These are phyloP conservation scores for Epinephelus moara DNA, from an alignment of 2,113 vertebrate genomes.

Conservation along the genomic window DNA sequence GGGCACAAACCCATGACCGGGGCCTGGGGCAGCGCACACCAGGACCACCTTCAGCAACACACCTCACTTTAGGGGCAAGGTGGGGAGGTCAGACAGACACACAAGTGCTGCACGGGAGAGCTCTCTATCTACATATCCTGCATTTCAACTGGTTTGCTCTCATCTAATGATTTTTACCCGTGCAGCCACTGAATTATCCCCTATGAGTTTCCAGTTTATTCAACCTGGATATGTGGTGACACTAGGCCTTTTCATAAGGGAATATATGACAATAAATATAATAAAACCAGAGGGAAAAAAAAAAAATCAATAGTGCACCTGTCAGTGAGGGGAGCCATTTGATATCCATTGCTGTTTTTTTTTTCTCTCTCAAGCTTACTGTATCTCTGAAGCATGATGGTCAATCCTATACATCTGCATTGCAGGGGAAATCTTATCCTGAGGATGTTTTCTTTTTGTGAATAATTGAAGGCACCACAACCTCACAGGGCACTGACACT, in stretches of 20 bases:
- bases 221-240: slow-evolving; percentile 2
- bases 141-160: slow-evolving; percentile 1
- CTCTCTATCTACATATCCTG: slow-evolving; percentile 15
- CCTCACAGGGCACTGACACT: slow-evolving; percentile 58
- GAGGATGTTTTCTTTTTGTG: slow-evolving; percentile 64
- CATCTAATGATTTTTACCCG: background rate
- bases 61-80: slow-evolving; percentile 33
- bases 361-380: slow-evolving; percentile 20
- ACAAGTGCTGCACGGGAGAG: slow-evolving; percentile 26
- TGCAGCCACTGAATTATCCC: slow-evolving; percentile 3
- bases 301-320: slow-evolving; percentile 51
- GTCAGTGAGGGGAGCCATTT: slow-evolving; percentile 33
- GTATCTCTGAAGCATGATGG: slow-evolving; percentile 37
- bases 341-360: slow-evolving; percentile 15
- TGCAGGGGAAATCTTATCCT: slow-evolving; percentile 73
- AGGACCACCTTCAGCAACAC: slow-evolving; percentile 46
- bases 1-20: slow-evolving; percentile 60
- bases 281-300: background rate
- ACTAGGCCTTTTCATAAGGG: slow-evolving; percentile 22
- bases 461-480: slow-evolving; percentile 73
- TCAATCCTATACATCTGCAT: slow-evolving; percentile 72
- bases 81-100: slow-evolving; percentile 39
- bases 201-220: slow-evolving; percentile 23
- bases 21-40: slow-evolving; percentile 39
- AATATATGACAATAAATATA: slow-evolving; percentile 36